Conservation (phyloP, 1,140 invertebrate genomes). For the Bathynomus jamesi region DNA sequence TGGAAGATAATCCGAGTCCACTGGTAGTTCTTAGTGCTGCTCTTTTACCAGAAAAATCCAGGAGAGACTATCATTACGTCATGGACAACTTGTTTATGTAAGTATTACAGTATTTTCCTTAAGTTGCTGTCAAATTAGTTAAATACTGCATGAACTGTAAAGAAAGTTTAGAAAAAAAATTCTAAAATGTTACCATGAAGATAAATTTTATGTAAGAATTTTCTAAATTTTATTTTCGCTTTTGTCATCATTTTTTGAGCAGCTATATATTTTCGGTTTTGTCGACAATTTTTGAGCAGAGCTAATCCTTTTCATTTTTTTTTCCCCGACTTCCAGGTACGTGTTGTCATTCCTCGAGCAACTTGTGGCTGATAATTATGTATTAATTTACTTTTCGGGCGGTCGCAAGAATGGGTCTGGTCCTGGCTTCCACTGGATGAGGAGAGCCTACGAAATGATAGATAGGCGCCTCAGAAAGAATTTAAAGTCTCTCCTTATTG, state of each 20-base stretch:
- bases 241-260: background rate
- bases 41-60: conserved; percentile 66
- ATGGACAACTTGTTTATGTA: conserved; percentile 86
- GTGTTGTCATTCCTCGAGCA: conserved; percentile 76
- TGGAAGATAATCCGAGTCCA: conserved; percentile 57
- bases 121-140: too few relatives aligned
- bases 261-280: background rate
- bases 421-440: conserved; percentile 71
- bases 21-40: conserved; percentile 83
- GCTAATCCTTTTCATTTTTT: background rate
- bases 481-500: conserved; percentile 70
- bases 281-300: background rate
- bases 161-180: too few relatives aligned
- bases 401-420: conserved; percentile 61
- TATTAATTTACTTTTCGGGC: conserved; percentile 77
- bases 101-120: too few relatives aligned
- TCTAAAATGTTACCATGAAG: too few relatives aligned
- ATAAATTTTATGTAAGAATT: too few relatives aligned
- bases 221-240: background rate
- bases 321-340: conserved; percentile 53
- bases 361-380: conserved; percentile 79
- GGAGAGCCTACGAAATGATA: conserved; percentile 68
- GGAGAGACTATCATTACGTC: conserved; percentile 76
- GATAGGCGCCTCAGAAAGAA: conserved; percentile 70
- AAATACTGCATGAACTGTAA: too few relatives aligned